Percentiles rank a stretch among this genome's conserved stretches.
phyloP scores from a whole-genome alignment of 2,888 invertebrate genomes.

The Euzophera pinguis region DNA sequence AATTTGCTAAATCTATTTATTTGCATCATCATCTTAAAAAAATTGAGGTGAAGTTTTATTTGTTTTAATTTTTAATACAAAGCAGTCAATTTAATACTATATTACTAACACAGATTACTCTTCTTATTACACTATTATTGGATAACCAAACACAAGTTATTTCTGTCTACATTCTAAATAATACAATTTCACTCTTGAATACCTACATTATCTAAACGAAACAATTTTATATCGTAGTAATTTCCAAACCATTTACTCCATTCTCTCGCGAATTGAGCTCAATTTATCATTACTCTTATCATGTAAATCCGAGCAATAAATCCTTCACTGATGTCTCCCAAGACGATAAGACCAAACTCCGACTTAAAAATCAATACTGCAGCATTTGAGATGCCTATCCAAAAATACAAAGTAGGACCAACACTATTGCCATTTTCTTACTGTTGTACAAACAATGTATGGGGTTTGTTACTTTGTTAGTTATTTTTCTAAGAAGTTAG shows the following conservation, averaged over 20 bases:
- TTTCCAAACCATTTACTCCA: conserved; percentile 4
- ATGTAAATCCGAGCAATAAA: conserved; percentile 10
- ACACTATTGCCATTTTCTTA: background rate
- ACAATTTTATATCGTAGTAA: background rate
- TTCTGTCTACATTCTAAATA: too few relatives aligned
- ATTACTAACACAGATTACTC: too few relatives aligned
- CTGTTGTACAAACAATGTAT: too few relatives aligned
- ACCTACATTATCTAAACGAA: background rate
- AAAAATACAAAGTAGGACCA: conserved; percentile 6
- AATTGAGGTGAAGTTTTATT: too few relatives aligned
- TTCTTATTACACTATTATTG: too few relatives aligned
- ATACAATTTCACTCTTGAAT: background rate
- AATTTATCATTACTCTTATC: conserved; percentile 11
- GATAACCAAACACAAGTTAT: too few relatives aligned
- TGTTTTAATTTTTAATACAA: too few relatives aligned
- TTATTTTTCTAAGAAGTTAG: too few relatives aligned
- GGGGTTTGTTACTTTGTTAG: too few relatives aligned
- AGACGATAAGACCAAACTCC: conserved; percentile 4
- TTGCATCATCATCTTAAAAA: too few relatives aligned
- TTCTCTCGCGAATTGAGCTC: conserved; percentile 8
- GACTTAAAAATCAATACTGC: conserved; percentile 9
- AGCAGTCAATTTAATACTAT: too few relatives aligned
- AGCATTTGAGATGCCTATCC: conserved; percentile 6
- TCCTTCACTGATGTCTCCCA: conserved; percentile 11
- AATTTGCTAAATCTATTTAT: too few relatives aligned